These are phyloP conservation scores for Parnassius mnemosyne DNA, from an alignment of 2,888 invertebrate genomes.

Conservation along the genomic window DNA sequence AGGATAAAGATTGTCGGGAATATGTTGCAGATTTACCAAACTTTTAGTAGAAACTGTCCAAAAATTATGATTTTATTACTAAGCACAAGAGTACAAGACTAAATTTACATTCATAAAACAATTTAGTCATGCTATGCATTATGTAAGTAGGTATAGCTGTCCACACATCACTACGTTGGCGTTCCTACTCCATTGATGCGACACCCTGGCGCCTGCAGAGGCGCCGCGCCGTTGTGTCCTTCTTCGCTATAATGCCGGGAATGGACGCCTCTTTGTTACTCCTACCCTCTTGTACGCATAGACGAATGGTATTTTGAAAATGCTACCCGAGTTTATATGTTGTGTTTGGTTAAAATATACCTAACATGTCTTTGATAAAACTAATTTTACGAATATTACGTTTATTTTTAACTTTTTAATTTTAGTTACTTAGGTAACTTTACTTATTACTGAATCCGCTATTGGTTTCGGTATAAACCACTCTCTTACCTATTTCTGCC, in stretches of 20 bases:
- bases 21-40: too few species aligned
- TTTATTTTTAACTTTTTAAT: too few species aligned
- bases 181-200: constrained; percentile 50
- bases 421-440: too few species aligned
- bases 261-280: constrained; percentile 29
- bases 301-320: constrained; percentile 12
- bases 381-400: too few species aligned
- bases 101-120: background rate
- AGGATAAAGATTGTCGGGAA: too few species aligned
- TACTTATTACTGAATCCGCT: too few species aligned
- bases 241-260: constrained; percentile 35
- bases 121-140: constrained; percentile 13
- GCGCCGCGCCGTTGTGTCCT: constrained; percentile 59
- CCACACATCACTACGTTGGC: constrained; percentile 33
- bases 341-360: too few species aligned
- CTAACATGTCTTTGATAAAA: too few species aligned
- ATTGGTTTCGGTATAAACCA: too few species aligned
- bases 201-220: constrained; percentile 50
- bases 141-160: constrained; percentile 30
- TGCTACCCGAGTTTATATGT: too few species aligned
- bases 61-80: background rate
- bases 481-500: too few species aligned
- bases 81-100: background rate
- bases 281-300: constrained; percentile 22
- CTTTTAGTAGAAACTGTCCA: background rate